A percentile compares a stretch with the other conserved stretches of the same genome.
phyloP scores from a whole-genome alignment of 2,888 invertebrate species.

The Drosophila mayaguana region DNA sequence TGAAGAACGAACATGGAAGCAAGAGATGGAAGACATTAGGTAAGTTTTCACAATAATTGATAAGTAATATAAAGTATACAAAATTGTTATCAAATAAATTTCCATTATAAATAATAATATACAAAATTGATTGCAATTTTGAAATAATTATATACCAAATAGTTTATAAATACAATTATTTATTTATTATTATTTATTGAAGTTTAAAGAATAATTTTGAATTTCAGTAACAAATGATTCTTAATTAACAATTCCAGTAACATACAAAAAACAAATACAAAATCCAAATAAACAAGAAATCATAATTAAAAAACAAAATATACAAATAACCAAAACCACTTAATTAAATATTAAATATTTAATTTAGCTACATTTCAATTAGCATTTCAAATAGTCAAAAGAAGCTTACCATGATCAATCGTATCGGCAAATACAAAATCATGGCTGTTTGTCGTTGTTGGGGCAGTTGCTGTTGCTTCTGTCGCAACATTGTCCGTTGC shows the following conservation, averaged over 20 bases:
- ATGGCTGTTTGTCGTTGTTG: constrained; percentile 49
- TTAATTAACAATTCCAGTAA: neutral
- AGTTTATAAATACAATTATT: neutral
- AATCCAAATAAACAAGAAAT: neutral
- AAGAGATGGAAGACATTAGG: constrained; percentile 12
- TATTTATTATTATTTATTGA: too few species aligned
- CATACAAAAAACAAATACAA: neutral
- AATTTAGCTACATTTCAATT: constrained; percentile 9
- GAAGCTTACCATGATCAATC: constrained; percentile 80
- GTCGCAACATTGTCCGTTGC: constrained; percentile 47
- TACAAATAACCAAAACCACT: constrained; percentile 9
- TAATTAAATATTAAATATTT: neutral
- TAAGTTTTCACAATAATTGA: neutral
- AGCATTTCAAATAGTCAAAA: constrained; percentile 8
- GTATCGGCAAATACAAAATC: constrained; percentile 81
- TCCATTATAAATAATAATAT: neutral
- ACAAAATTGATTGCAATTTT: constrained; percentile 1
- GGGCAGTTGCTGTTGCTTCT: constrained; percentile 32
- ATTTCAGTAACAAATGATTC: constrained; percentile 7
- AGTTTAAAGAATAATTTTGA: constrained; percentile 5
- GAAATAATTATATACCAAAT: constrained; percentile 9
- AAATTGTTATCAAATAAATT: neutral
- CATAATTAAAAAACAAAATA: neutral
- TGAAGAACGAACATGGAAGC: constrained; percentile 7
- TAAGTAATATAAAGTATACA: neutral